Percentiles rank a stretch among this genome's conserved stretches.
Conservation (phyloP, 2,888 invertebrate species). For the Nesidiocoris tenuis region DNA sequence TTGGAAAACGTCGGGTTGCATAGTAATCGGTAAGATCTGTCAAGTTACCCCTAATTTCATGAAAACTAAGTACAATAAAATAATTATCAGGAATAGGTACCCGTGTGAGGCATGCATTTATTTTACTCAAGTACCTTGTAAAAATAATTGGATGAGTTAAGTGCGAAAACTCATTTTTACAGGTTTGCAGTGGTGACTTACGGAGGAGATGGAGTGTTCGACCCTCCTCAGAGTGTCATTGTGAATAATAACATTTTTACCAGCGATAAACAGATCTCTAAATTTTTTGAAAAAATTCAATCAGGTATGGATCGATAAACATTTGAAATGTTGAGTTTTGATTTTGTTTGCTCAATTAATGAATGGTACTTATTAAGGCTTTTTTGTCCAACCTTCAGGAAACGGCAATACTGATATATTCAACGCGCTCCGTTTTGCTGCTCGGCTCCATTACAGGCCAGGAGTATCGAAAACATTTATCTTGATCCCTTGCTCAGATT, state of each 20-base stretch:
- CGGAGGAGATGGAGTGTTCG: slow-evolving; percentile 75
- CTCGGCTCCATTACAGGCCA: slow-evolving; percentile 72
- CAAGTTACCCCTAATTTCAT: no score
- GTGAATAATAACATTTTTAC: slow-evolving; percentile 71
- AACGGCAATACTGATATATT: slow-evolving; percentile 69
- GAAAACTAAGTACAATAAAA: no score
- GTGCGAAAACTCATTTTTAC: no score
- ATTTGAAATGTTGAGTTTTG: background rate
- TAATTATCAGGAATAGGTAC: no score
- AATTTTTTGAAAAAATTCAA: slow-evolving; percentile 66
- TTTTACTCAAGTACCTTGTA: no score
- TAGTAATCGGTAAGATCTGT: slow-evolving; percentile 64
- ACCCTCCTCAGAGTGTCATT: slow-evolving; percentile 70
- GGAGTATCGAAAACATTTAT: slow-evolving; percentile 82
- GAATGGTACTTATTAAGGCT: background rate
- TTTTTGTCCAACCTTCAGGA: slow-evolving; percentile 55
- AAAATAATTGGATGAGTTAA: no score
- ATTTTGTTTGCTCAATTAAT: background rate
- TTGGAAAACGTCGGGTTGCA: slow-evolving; percentile 63
- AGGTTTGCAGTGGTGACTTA: slow-evolving; percentile 81
- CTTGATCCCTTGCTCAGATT: slow-evolving; percentile 75
- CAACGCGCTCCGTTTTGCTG: slow-evolving; percentile 71
- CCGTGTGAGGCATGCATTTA: no score
- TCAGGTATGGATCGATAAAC: slow-evolving; percentile 58
- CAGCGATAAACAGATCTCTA: slow-evolving; percentile 61